A percentile compares a stretch with the other conserved stretches of the same genome.
These are phyloP conservation scores for Cybosia mesomella DNA, from an alignment of 2,888 invertebrate species.

Conservation along the genomic window DNA sequence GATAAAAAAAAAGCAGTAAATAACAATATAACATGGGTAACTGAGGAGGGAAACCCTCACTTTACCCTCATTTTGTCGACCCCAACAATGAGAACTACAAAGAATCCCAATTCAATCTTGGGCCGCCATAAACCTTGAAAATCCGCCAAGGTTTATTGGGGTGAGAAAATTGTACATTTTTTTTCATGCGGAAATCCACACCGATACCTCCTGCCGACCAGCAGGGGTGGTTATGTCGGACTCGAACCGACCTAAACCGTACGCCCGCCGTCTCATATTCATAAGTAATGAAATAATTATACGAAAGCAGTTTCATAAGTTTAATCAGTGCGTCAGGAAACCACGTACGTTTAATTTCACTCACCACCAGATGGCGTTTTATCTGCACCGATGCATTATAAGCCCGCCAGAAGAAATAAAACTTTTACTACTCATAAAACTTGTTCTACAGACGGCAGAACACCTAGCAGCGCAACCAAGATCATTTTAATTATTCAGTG, in stretches of 20 bases:
- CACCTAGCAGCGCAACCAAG: neutral
- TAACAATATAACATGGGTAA: too few species aligned
- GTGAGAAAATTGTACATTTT: neutral
- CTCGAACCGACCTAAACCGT: too few species aligned
- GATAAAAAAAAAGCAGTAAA: too few species aligned
- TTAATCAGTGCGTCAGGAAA: neutral
- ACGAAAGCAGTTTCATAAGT: too few species aligned
- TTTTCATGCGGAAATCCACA: too few species aligned
- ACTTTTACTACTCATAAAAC: neutral
- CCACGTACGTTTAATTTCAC: neutral
- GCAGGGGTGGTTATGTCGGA: too few species aligned
- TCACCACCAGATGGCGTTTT: neutral
- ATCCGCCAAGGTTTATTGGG: neutral
- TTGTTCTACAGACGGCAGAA: neutral
- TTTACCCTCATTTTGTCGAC: neutral
- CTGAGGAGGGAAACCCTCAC: neutral
- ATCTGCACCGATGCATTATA: neutral
- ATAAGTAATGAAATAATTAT: too few species aligned
- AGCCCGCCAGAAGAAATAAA: neutral
- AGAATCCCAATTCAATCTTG: neutral
- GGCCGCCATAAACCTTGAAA: neutral
- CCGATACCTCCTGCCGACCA: too few species aligned
- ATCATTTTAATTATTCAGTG: neutral
- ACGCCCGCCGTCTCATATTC: too few species aligned
- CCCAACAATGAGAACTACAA: neutral